These are phyloP conservation scores for Pyrgus malvae DNA, from an alignment of 2,888 invertebrate species.

Conservation along the genomic window DNA sequence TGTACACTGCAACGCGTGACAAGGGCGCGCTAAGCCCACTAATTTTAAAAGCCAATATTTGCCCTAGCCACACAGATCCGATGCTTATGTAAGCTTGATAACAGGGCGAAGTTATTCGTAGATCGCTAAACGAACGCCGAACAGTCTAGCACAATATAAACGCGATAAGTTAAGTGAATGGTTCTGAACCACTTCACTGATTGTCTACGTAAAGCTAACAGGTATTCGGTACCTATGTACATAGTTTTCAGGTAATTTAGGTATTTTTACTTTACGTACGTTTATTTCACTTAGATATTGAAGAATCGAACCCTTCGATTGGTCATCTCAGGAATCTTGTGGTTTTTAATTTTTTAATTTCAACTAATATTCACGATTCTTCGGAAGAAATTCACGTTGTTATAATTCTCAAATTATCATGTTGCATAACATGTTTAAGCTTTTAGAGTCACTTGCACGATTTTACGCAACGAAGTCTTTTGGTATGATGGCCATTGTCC, in stretches of 20 bases:
- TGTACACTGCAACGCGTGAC: constrained; percentile 12
- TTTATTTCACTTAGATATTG: no score
- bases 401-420: not conserved
- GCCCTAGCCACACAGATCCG: constrained; percentile 3
- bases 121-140: not conserved
- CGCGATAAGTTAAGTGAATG: no score
- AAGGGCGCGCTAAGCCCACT: constrained; percentile 12
- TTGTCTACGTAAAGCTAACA: no score
- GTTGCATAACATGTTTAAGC: not conserved
- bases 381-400: not conserved
- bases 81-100: constrained; percentile 12
- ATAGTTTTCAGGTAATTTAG: no score
- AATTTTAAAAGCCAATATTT: constrained; percentile 20
- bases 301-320: no score
- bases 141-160: no score
- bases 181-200: no score
- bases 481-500: constrained; percentile 20
- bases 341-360: no score
- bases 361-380: no score
- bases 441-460: not conserved
- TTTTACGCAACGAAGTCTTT: not conserved
- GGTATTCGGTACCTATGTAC: no score
- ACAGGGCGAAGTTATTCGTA: constrained; percentile 4
- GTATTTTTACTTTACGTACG: no score
- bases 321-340: no score